Conservation (phyloP, 2,113 vertebrate species). For the Hydrolagus affinis region DNA sequence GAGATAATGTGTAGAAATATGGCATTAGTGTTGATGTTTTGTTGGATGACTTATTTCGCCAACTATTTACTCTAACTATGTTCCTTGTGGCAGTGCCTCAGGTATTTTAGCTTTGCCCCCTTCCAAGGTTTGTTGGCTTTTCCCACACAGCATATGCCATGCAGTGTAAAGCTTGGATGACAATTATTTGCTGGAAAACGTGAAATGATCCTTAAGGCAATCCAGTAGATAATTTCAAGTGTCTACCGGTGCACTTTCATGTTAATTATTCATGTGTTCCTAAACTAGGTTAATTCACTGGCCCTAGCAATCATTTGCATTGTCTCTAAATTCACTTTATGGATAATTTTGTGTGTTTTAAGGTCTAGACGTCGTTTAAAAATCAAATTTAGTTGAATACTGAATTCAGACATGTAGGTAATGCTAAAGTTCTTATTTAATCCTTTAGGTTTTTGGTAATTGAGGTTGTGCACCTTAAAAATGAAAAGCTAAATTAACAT, state of each 20-base stretch:
- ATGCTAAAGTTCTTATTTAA: not conserved
- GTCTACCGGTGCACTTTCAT: not conserved
- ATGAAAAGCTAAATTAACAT: not conserved
- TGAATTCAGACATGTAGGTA: not conserved
- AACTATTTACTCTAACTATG: not conserved
- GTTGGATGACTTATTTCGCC: not conserved
- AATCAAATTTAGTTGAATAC: not conserved
- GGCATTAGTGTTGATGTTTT: not conserved
- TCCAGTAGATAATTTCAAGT: too few species aligned
- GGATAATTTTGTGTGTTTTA: not conserved
- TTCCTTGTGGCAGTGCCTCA: not conserved
- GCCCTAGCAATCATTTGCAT: slow-evolving; percentile 4
- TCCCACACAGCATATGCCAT: not conserved
- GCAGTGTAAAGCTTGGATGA: not conserved
- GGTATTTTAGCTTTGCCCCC: not conserved
- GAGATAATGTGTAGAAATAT: too few species aligned
- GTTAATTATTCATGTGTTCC: slow-evolving; percentile 20
- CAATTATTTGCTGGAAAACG: slow-evolving; percentile 22
- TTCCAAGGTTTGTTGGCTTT: not conserved
- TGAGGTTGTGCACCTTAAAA: not conserved
- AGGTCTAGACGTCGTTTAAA: slow-evolving; percentile 11
- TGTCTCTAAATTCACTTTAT: slow-evolving; percentile 16
- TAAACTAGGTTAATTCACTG: not conserved
- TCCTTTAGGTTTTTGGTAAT: not conserved
- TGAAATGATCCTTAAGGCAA: slow-evolving; percentile 9